Percentiles rank a stretch among this genome's conserved stretches.
These are phyloP conservation scores for Carollia perspicillata DNA, from an alignment of 2,113 vertebrate genomes.

Conservation along the genomic window DNA sequence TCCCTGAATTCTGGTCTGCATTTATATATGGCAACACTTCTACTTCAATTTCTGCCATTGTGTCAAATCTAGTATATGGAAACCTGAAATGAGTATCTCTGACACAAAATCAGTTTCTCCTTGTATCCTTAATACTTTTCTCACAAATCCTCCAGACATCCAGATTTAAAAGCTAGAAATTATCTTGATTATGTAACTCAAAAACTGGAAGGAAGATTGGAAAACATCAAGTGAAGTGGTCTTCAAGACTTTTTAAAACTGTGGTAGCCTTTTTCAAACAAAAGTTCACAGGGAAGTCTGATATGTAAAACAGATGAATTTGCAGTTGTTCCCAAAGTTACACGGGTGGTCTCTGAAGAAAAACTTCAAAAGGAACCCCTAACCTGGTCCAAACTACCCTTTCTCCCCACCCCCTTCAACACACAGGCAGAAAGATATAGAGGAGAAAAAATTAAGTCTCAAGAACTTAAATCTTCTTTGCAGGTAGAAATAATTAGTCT, in stretches of 20 bases:
- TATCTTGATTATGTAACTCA: slow-evolving; percentile 24
- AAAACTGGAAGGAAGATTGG: background rate
- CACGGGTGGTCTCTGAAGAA: background rate
- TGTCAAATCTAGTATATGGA: background rate
- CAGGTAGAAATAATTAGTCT: background rate
- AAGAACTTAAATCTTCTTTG: background rate
- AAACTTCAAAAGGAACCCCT: slow-evolving; percentile 51
- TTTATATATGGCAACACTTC: background rate
- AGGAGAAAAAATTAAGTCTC: background rate
- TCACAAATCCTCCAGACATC: background rate
- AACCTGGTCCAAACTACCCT: slow-evolving; percentile 21
- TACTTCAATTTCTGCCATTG: background rate
- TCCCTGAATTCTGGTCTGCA: background rate
- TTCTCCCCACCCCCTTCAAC: background rate
- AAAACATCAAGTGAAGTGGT: background rate
- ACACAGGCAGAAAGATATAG: background rate
- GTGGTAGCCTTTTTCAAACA: background rate
- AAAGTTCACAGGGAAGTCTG: background rate
- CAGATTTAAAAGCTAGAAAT: slow-evolving; percentile 19
- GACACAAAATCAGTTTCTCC: background rate
- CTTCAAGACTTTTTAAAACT: background rate
- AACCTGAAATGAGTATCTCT: background rate
- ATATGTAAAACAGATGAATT: slow-evolving; percentile 24
- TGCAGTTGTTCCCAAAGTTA: background rate
- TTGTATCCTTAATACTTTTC: background rate